Base-by-base conservation (phyloP, 2,113 vertebrate genomes). In the Proteles cristata region DNA sequence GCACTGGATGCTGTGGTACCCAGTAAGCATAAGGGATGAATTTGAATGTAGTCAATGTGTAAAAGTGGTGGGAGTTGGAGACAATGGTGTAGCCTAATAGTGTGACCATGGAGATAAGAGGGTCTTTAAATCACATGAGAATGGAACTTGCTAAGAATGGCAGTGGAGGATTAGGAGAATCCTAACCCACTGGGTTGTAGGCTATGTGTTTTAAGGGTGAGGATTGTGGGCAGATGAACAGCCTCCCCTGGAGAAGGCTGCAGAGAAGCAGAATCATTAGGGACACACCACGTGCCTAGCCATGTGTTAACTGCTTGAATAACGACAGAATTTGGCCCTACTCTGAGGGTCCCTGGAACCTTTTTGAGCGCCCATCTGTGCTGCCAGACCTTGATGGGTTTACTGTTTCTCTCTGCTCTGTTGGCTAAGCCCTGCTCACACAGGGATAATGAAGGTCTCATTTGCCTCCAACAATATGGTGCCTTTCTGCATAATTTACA, bases 391-490 rank as follows among this genome's bases (percentile, higher is more conserved):
- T 98, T 89, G 96, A 96, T 94, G 96, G 96, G 96, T 97, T 98
- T 97, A 95, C 98, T 97, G 97, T 97, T 98, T 98, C 97, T 98
- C 96, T 97, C 88, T 97, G 98, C 96, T 97, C 95, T 97, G 97
- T 97, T 98, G 98, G 98, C 98, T 97, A 97, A 97, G 96, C 94
- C 94, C 94, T 97, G 69, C 84, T 97, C 97, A 98, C 96, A 97
- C 96, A 97, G 97, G 93, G 98, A 98, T 98, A 98, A 98, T 98
- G 98, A 98, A 98, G 97, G 98, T 98, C 97, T 98, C 97, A 97
- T 98, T 98, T 98, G 97, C 98, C 97, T 97, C 73, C 28, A 85
- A 97, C 98, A 98, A 98, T 98, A 98, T 98, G 98, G 96, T 97
- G 97, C 97, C 98, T 98, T 97, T 98, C 98, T 97, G 98, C 91